Evolutionary conservation across 2,888 invertebrate genomes (phyloP).

Genomic region (Drosophila limbata): DNA sequence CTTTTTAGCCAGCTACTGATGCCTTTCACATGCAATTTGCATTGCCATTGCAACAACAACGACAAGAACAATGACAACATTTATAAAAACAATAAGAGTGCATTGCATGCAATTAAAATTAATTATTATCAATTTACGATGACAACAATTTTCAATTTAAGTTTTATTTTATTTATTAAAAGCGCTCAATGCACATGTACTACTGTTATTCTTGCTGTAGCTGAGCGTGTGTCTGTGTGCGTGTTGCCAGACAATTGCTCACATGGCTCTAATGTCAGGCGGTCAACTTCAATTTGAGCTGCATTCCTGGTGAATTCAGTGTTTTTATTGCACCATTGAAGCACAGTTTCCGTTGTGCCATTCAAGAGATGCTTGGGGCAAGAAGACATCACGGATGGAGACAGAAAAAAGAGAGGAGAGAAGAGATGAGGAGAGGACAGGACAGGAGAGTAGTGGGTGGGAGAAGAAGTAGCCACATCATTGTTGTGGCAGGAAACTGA

Average conservation of each 20-base stretch:
- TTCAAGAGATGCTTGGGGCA: conserved; percentile 32
- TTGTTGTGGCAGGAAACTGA: conserved; percentile 60
- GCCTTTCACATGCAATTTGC: conserved; percentile 68
- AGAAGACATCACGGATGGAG: conserved; percentile 21
- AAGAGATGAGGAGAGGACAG: neutral
- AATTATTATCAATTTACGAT: conserved; percentile 78
- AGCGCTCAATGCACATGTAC: conserved; percentile 44
- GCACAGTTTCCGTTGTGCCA: conserved; percentile 47
- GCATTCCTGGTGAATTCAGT: conserved; percentile 53
- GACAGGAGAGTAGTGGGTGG: too few species aligned
- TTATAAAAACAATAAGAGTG: conserved; percentile 18
- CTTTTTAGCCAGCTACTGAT: conserved; percentile 31
- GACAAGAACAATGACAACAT: conserved; percentile 22
- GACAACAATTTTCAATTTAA: conserved; percentile 78
- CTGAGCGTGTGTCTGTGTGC: conserved; percentile 9
- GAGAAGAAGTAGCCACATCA: conserved; percentile 39
- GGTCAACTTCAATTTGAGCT: conserved; percentile 70
- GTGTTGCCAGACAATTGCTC: conserved; percentile 37
- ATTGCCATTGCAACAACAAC: conserved; percentile 17
- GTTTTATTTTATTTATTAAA: conserved; percentile 72
- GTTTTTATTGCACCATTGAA: conserved; percentile 50
- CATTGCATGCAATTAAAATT: conserved; percentile 75
- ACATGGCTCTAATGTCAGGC: conserved; percentile 53
- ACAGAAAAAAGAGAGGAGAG: neutral
- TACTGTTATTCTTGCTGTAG: conserved; percentile 3